Evolutionary conservation across 2,888 invertebrate genomes (phyloP), one percentile per base, ranked within the genome.

Genomic region (Altica lythri): DNA sequence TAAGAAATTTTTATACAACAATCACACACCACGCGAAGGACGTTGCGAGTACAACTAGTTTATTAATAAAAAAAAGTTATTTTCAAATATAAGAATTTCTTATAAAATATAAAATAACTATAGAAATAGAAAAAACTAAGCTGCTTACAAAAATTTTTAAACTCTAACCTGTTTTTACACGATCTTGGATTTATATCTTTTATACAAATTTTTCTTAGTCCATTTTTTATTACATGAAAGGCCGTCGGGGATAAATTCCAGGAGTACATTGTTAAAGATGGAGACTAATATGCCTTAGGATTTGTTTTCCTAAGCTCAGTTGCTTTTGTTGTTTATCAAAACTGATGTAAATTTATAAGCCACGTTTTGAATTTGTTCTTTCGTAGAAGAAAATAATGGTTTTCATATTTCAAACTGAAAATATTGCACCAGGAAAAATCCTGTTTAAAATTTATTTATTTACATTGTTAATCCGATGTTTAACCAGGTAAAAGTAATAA

Each of bases 161-260:
- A 40, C 25, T n/a, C 12, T 9, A 6, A 12, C 10, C 40, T 42
- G 25, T 6, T 25, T 42, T n/a, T 42, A 42, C 34, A 47, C 32
- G 48, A 50, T 42, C 57, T 37, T 43, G 40, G 40, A 48, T 61
- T 57, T 62, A 59, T 61, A 57, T 53, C 54, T 48, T 29, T 37
- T 55, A 53, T 51, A 54, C 61, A 59, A 61, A 64, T 60, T 60
- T 60, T 44, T 55, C 55, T 47, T 52, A 56, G 60, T 60, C 51
- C 59, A 64, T 64, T 64, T 64, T 64, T 64, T 60, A 62, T 55
- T 57, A 59, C 56, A 58, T 53, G 55, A 22, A 52, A 57, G 55
- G 55, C 64, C 58, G 59, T 57, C 48, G 62, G 60, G 61, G 58
- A 63, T 62, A 62, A 59, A 63, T 62, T 63, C 60, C 55, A 57